phyloP scores from a whole-genome alignment of 2,797 vertebrate species.

The Alectoris magna region DNA sequence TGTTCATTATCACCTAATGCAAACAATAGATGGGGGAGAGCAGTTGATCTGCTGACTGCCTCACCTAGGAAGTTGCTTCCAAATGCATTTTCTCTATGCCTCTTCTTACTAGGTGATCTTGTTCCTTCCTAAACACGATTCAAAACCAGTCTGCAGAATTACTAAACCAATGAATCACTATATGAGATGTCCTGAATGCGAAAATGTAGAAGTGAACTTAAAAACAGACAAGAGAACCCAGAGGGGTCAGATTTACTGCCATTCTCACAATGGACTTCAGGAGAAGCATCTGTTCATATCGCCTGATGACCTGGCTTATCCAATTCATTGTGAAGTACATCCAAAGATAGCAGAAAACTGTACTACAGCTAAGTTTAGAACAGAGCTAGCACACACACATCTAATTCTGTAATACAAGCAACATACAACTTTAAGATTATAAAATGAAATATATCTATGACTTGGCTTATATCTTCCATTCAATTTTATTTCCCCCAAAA shows the following conservation, averaged over 20 bases:
- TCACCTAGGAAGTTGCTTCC: background rate
- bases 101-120: background rate
- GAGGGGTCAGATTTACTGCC: background rate
- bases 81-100: background rate
- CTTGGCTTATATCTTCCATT: background rate
- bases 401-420: background rate
- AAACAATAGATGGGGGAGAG: background rate
- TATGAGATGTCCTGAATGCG: background rate
- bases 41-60: background rate
- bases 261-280: background rate
- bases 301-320: background rate
- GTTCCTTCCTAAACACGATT: background rate
- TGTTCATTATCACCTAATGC: background rate
- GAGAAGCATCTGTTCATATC: background rate
- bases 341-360: background rate
- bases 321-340: background rate
- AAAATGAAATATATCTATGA: background rate
- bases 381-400: background rate
- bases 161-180: background rate
- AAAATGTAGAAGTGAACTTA: background rate
- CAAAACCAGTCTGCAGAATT: background rate
- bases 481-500: background rate
- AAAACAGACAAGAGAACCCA: background rate
- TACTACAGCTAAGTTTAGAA: background rate
- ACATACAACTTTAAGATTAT: background rate